Base-by-base conservation (phyloP, 2,888 invertebrate genomes). In the Hedya salicella region DNA sequence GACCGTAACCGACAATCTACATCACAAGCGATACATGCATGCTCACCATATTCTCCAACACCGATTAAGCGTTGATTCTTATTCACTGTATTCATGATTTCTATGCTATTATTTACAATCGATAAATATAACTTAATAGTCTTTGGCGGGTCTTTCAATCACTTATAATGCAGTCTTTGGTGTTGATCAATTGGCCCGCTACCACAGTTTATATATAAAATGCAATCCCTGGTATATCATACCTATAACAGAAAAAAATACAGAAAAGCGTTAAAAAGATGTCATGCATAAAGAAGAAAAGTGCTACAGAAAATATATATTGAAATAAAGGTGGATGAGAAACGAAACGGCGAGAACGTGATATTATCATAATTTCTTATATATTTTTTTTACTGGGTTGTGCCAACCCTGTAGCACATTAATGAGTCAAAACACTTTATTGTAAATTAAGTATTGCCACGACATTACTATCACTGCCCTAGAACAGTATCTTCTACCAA, bases 191-290 rank as follows among this genome's bases (percentile, higher is more conserved):
- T 77, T 76, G 78, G 78, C 75, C 86, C 82, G 82, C 82, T 89
- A 89, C 88, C 89, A 89, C 87, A 88, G 89, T 89, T 87, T 89
- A 88, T 87, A 77, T 84, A 86, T 87, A 80, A 88, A 88, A 90
- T 87, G 87, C 85, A 88, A 83, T 86, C 83, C 86, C 85, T 76
- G 83, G 81, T 85, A 79, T 85, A 90, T 86, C 83, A 87, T 84
- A 89, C 91, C 91, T 91, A 91, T 85, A 91, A 91, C 90, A 91
- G 90, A 89, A 89, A 86, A 89, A 89, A 85, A 90, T 83, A 86
- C 71, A 83, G 74, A 86, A 69, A 88, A 89, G 87, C 87, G 83
- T 88, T 86, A 80, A 82, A 69, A 77, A 75, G 68, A 80, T 75
- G 70, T 73, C 87, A 88, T 89, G 89, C 88, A 86, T 82, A 77